Evolutionary conservation across 2,113 vertebrate genomes (phyloP), one percentile per base, ranked within the genome.

Genomic region (Mirza zaza): DNA sequence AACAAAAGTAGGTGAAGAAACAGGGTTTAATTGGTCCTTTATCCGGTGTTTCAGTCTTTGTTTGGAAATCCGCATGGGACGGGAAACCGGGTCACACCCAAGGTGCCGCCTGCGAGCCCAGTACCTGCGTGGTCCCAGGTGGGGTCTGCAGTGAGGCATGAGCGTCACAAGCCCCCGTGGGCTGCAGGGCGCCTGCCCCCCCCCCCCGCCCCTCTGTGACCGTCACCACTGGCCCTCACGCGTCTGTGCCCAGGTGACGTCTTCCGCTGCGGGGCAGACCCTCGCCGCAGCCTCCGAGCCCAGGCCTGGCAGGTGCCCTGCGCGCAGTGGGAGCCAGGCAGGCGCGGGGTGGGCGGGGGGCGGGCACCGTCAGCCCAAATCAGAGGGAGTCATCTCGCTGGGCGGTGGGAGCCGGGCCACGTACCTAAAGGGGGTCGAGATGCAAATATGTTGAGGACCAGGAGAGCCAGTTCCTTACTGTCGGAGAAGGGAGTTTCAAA

Each of bases 81-180:
- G 73, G 36, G 92, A 70, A 42, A 52, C n/a, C 45, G 32, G 61
- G 39, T 85, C 34, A 79, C 3, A 10, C 20, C 32, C 50, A 11
- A 5, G 8, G 7, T 0, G 23, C 32, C 6, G 21, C 42, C 76
- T 71, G 79, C 36, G 52, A 61, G 42, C 6, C n/a, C 25, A 9
- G 21, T 1, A 2, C 23, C 36, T 12, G 4, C 1, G 3, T 0
- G 0, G 12, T 3, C 45, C n/a, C 59, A 10, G 1, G 7, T 10
- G 27, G 14, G 68, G 23, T 70, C 89, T 39, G 29, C 13, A 1
- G 5, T 34, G 0, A 17, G 80, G 17, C 3, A 0, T 11, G 48
- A 0, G 0, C n/a, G 17, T 45, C 70, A 7, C 32, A 36, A 32
- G 71, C 45, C 42, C 15, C 2, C n/a, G 3, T 0, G 0, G 29